A percentile compares a stretch with the other conserved stretches of the same genome.
Evolutionary conservation across 1,140 invertebrate genomes (phyloP).

Genomic region (Parapsyche elsis): DNA sequence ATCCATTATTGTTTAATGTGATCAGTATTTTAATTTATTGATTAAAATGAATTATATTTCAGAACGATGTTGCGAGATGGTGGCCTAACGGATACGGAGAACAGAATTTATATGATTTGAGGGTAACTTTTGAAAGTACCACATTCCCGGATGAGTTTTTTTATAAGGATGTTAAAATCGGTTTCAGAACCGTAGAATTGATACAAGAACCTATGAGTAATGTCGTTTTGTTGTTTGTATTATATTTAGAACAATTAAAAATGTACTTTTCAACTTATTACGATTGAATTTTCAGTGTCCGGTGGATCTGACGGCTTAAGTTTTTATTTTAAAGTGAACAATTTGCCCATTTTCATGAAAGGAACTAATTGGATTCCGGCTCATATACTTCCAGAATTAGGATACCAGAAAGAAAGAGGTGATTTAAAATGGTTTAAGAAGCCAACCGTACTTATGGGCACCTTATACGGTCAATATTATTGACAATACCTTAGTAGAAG

Average conservation of each 20-base stretch:
- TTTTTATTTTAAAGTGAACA: conserved; percentile 93
- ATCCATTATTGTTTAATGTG: neutral
- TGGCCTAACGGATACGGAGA: conserved; percentile 95
- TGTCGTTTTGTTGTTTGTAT: neutral
- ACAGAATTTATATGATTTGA: conserved; percentile 81
- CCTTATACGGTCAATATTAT: no score
- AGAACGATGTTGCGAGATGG: conserved; percentile 77
- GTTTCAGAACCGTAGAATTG: conserved; percentile 88
- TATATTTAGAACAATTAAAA: no score
- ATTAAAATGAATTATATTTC: conserved; percentile 41
- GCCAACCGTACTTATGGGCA: no score
- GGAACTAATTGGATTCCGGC: conserved; percentile 96
- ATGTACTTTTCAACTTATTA: no score
- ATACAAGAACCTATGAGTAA: conserved; percentile 74
- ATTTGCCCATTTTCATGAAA: conserved; percentile 91
- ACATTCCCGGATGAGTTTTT: conserved; percentile 59
- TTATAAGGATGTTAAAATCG: conserved; percentile 72
- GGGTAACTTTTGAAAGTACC: conserved; percentile 65
- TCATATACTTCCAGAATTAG: conserved; percentile 85
- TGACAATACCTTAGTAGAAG: no score
- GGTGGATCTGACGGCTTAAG: conserved; percentile 73
- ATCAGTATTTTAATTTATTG: neutral
- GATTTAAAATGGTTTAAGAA: conserved; percentile 5
- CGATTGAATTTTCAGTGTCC: no score
- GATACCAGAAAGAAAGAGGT: conserved; percentile 64